phyloP scores from a whole-genome alignment of 2,797 vertebrate genomes.

The Hylomyscus alleni region DNA sequence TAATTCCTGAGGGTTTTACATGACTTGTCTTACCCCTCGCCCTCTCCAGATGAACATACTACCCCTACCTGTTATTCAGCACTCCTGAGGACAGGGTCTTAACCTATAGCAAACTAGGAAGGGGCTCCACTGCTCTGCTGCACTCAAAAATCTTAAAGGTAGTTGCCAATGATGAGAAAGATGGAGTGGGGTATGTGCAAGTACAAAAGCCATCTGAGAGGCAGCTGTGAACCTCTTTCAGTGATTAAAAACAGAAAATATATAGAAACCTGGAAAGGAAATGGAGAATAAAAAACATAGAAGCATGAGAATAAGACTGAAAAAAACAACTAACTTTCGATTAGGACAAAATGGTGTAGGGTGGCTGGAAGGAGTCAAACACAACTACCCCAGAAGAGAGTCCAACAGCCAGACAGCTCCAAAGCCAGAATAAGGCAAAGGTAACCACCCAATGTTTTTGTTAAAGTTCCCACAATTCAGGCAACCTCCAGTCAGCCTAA shows the following conservation, averaged over 20 bases:
- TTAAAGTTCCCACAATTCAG: background rate
- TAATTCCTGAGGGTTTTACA: background rate
- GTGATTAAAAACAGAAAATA: background rate
- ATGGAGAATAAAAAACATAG: background rate
- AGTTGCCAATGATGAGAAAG: background rate
- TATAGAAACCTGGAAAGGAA: background rate
- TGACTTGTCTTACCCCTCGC: background rate
- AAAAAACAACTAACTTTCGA: background rate
- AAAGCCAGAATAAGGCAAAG: conserved; percentile 25
- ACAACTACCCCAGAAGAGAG: background rate
- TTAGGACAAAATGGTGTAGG: background rate
- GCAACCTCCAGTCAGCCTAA: background rate
- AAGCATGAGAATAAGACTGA: background rate
- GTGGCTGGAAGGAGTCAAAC: background rate
- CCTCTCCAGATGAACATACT: background rate
- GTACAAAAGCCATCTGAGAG: background rate
- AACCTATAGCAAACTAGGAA: background rate
- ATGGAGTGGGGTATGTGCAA: too few relatives aligned
- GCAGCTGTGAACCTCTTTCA: conserved; percentile 26
- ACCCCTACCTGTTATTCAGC: background rate
- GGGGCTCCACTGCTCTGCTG: background rate
- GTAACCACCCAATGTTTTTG: too few relatives aligned
- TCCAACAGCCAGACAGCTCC: background rate
- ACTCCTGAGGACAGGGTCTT: background rate
- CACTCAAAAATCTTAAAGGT: conserved; percentile 26